These are phyloP conservation scores for Cricetomys ansorgei DNA, from an alignment of 2,113 vertebrate species.

Conservation along the genomic window DNA sequence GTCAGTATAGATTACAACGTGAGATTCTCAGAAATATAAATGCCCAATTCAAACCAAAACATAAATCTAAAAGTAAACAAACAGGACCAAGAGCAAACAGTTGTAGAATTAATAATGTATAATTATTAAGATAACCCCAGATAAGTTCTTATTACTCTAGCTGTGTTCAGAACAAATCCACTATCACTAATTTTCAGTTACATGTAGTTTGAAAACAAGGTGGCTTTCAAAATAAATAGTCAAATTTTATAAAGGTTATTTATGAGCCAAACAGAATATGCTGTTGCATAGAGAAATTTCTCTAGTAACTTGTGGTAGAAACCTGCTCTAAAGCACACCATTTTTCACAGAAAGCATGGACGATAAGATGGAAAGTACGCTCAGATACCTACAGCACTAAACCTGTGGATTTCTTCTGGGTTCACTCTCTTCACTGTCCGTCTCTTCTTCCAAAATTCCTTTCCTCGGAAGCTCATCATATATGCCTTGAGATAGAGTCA, in stretches of 20 bases:
- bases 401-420: slow-evolving; percentile 88
- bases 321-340: neutral
- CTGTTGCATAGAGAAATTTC: neutral
- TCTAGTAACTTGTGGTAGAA: neutral
- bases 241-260: neutral
- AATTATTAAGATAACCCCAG: neutral
- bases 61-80: neutral
- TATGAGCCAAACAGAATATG: neutral
- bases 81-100: neutral
- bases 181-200: slow-evolving; percentile 1
- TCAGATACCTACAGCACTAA: slow-evolving; percentile 94
- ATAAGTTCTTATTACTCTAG: neutral
- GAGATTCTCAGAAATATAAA: neutral
- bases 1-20: neutral
- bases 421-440: slow-evolving; percentile 88
- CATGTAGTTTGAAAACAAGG: neutral
- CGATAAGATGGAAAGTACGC: slow-evolving; percentile 24
- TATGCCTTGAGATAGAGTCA: slow-evolving; percentile 63
- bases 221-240: neutral
- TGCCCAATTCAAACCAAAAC: neutral
- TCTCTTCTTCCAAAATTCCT: slow-evolving; percentile 91
- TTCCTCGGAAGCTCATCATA: slow-evolving; percentile 95
- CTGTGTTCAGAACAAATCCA: neutral
- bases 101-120: neutral
- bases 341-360: neutral